Conservation (phyloP, 2,113 vertebrate species). For the Chlamydotis undulata region DNA sequence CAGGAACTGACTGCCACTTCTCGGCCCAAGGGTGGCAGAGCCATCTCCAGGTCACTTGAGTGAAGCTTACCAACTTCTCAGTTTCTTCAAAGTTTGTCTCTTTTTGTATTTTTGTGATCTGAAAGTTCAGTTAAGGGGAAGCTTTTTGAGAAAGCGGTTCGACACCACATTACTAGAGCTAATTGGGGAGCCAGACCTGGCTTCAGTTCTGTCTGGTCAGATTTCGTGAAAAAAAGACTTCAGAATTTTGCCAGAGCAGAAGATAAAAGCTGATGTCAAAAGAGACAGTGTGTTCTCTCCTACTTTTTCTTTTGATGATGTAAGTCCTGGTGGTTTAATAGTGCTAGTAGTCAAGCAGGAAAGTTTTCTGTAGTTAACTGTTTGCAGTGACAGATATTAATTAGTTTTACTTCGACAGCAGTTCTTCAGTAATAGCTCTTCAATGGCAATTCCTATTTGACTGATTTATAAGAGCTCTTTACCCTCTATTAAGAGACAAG, state of each 20-base stretch:
- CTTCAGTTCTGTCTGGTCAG: conserved; percentile 52
- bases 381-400: conserved; percentile 76
- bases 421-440: conserved; percentile 61
- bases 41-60: neutral
- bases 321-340: conserved; percentile 69
- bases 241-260: conserved; percentile 42
- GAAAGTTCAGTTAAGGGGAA: conserved; percentile 35
- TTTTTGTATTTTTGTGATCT: neutral
- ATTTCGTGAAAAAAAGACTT: conserved; percentile 52
- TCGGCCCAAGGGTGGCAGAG: neutral
- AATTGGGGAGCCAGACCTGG: conserved; percentile 71
- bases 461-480: conserved; percentile 78
- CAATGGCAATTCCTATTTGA: conserved; percentile 68
- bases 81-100: neutral
- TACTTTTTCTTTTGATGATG: conserved; percentile 68
- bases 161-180: conserved; percentile 46
- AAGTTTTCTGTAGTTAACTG: conserved; percentile 61
- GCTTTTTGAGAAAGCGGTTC: conserved; percentile 20
- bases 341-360: conserved; percentile 63
- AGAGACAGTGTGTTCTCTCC: conserved; percentile 69
- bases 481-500: conserved; percentile 80
- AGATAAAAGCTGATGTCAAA: conserved; percentile 65
- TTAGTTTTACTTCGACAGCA: conserved; percentile 74
- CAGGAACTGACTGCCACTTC: neutral
- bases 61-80: neutral